Conservation (phyloP, 2,888 invertebrate species). For the Octodonta nipae region DNA sequence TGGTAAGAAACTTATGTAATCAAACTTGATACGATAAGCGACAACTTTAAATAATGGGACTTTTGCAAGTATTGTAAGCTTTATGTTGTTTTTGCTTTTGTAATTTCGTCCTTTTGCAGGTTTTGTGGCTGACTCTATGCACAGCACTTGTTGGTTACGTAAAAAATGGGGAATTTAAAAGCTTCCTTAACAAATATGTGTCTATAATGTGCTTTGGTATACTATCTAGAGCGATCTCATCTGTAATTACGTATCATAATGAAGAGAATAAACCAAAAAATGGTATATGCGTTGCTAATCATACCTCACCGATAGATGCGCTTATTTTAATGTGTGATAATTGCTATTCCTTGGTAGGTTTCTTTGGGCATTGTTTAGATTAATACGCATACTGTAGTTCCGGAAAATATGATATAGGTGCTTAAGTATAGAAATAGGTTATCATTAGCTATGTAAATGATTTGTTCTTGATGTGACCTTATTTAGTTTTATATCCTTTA, state of each 20-base stretch:
- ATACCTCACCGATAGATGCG: conserved; percentile 97
- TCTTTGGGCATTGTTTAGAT: conserved; percentile 1
- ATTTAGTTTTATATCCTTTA: no score
- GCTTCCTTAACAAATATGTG: conserved; percentile 63
- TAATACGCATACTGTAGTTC: no score
- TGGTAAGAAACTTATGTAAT: no score
- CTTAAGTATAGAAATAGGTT: no score
- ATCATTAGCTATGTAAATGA: no score
- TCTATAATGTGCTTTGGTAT: conserved; percentile 86
- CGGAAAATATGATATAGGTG: no score
- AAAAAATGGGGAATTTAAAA: conserved; percentile 64
- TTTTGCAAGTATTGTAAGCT: conserved; percentile 1
- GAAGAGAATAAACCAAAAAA: conserved; percentile 69
- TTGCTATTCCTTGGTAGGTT: conserved; percentile 88
- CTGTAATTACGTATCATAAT: conserved; percentile 75
- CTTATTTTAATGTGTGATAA: conserved; percentile 93
- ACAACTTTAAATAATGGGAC: neutral
- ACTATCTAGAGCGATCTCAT: conserved; percentile 80
- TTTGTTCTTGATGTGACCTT: no score
- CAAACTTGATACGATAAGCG: no score
- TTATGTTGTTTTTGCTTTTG: no score
- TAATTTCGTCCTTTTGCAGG: no score
- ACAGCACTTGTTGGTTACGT: conserved; percentile 78
- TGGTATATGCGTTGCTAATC: conserved; percentile 95
- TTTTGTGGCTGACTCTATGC: conserved; percentile 73